A percentile compares a stretch with the other conserved stretches of the same genome.
Conservation (phyloP, 2,797 vertebrate species). For the Myotis myotis region DNA sequence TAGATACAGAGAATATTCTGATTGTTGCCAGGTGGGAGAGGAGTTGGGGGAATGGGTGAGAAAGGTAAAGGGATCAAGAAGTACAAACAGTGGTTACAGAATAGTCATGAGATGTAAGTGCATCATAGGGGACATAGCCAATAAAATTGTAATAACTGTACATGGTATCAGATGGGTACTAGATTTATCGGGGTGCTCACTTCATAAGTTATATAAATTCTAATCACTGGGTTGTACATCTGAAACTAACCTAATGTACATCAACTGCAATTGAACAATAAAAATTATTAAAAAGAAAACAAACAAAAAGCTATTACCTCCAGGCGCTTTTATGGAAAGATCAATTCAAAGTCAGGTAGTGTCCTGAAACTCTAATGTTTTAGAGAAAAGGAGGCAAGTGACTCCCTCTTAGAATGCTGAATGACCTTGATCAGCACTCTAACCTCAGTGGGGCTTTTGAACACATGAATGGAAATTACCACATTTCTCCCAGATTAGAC, state of each 20-base stretch:
- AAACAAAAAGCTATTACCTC: neutral
- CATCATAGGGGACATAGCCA: neutral
- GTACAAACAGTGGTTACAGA: neutral
- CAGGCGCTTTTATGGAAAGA: neutral
- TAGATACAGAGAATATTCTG: neutral
- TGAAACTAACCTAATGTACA: neutral
- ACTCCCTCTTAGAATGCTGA: neutral
- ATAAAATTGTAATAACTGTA: neutral
- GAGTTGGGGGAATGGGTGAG: neutral
- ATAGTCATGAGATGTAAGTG: neutral
- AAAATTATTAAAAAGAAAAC: neutral
- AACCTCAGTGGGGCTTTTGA: neutral
- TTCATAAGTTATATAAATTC: neutral
- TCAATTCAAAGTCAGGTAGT: neutral
- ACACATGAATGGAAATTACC: constrained; percentile 58
- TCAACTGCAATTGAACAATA: neutral
- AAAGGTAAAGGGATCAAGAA: neutral
- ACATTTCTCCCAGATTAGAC: constrained; percentile 53
- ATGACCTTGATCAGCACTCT: neutral
- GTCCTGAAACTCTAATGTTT: neutral
- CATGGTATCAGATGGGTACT: no score
- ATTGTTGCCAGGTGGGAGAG: neutral
- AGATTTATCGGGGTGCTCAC: neutral
- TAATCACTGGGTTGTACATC: neutral
- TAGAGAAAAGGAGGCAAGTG: neutral